Percentiles rank a stretch among this genome's conserved stretches.
These are phyloP conservation scores for Pocillopora verrucosa DNA, from an alignment of 64 coral and sea anemone species.

Conservation along the genomic window DNA sequence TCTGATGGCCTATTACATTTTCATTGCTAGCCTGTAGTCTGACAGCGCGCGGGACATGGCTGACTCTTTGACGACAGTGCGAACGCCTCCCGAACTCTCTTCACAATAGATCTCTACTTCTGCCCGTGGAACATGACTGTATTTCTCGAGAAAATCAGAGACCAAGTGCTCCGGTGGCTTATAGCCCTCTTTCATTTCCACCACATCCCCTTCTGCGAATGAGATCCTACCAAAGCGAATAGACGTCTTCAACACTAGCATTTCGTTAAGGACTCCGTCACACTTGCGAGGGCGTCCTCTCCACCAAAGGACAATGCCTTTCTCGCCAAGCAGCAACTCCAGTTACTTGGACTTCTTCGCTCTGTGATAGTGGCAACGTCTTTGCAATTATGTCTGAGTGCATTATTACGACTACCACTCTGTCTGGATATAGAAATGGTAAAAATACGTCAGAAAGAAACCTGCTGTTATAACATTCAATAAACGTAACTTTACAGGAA, in stretches of 20 bases:
- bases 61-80: background rate
- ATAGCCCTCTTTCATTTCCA: background rate
- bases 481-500: no score
- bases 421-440: background rate
- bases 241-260: background rate
- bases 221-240: background rate
- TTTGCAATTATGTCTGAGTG: background rate
- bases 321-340: background rate
- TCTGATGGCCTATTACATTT: no score
- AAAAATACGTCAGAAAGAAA: background rate
- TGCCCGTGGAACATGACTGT: background rate
- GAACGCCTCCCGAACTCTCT: background rate
- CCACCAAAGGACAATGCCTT: background rate
- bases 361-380: background rate
- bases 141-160: background rate
- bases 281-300: background rate
- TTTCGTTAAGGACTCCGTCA: background rate
- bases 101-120: background rate
- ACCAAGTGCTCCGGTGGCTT: background rate
- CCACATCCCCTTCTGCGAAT: background rate
- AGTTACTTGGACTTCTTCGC: background rate
- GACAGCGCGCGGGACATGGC: background rate
- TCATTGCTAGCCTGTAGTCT: background rate
- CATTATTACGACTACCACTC: background rate
- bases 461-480: no score